These are phyloP conservation scores for Antedon mediterranea DNA, from an alignment of 53 echinoderm and acorn worm species.

Conservation along the genomic window DNA sequence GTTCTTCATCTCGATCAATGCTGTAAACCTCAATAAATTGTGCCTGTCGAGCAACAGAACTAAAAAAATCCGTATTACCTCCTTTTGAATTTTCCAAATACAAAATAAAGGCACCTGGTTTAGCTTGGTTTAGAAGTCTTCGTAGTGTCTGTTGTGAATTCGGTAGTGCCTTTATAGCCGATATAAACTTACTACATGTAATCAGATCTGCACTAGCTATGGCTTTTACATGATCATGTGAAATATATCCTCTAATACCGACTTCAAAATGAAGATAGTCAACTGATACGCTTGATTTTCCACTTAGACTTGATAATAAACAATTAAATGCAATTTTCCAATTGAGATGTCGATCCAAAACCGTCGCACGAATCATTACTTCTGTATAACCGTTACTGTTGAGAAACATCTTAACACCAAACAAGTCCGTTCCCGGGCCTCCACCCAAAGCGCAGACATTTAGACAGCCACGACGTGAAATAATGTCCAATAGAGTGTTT, in stretches of 20 bases:
- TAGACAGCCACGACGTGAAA: not conserved
- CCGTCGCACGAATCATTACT: not conserved
- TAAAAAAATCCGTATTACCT: not conserved
- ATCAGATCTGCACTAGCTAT: not conserved
- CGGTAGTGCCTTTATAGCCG: not conserved
- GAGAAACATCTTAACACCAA: not conserved
- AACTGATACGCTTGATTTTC: not conserved
- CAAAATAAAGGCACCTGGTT: not conserved
- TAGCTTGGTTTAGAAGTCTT: not conserved
- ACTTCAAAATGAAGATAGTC: not conserved
- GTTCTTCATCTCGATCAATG: not conserved
- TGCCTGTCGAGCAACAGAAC: not conserved
- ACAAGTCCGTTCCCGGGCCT: not conserved
- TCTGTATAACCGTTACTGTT: not conserved
- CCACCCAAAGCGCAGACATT: not conserved
- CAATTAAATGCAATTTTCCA: not conserved
- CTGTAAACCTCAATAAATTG: not conserved
- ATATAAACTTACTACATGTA: not conserved
- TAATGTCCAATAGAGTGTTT: too few species aligned
- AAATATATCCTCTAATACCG: not conserved
- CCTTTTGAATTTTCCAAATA: not conserved
- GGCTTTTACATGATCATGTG: not conserved
- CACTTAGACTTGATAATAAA: not conserved
- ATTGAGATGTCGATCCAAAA: not conserved
- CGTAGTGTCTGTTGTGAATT: not conserved